Conservation (phyloP, 2,113 vertebrate species). For the Motacilla alba region DNA sequence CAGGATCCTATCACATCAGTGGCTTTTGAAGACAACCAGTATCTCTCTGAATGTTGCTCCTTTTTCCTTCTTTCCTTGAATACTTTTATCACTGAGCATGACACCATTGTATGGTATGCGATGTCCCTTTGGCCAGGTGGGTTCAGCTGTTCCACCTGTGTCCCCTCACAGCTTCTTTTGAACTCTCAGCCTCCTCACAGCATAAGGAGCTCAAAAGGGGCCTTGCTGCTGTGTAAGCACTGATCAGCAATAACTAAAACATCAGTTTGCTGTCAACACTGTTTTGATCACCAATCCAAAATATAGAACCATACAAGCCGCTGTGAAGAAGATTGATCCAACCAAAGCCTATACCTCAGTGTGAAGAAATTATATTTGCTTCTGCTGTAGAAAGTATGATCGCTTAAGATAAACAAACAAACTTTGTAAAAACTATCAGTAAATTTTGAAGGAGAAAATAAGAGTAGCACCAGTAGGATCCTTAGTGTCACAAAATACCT, state of each 20-base stretch:
- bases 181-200: rapidly evolving
- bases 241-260: not conserved
- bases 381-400: not conserved
- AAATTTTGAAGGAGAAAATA: not conserved
- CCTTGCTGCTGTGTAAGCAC: not conserved
- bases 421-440: not conserved
- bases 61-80: not conserved
- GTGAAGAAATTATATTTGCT: not conserved
- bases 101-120: not conserved
- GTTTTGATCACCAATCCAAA: not conserved
- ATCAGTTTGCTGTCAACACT: not conserved
- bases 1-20: rapidly evolving
- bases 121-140: not conserved
- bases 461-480: not conserved
- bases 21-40: not conserved
- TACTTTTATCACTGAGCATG: not conserved
- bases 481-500: not conserved
- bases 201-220: not conserved
- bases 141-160: not conserved
- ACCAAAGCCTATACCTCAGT: not conserved
- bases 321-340: not conserved
- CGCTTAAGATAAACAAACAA: not conserved
- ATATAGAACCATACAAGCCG: not conserved
- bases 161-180: not conserved
- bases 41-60: not conserved